Conservation (phyloP, 2,797 vertebrate genomes). For the Periparus ater region DNA sequence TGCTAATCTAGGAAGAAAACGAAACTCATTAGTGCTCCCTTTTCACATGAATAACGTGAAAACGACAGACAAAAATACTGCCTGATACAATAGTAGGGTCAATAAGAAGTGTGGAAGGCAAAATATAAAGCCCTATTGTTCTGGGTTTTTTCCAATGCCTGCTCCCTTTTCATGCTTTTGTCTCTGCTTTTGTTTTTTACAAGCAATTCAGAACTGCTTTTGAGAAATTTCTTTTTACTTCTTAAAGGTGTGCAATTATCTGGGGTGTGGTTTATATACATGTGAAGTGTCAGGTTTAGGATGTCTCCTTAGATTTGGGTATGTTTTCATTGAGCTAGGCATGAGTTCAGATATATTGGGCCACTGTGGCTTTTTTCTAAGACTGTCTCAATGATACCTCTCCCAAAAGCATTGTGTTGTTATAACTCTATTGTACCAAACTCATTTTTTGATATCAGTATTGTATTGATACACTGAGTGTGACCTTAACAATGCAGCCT, state of each 20-base stretch:
- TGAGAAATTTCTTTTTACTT: background rate
- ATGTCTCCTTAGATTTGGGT: background rate
- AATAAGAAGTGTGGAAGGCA: background rate
- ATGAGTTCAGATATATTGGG: background rate
- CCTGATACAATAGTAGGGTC: background rate
- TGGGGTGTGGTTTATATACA: background rate
- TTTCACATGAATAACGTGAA: background rate
- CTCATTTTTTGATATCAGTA: background rate
- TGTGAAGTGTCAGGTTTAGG: background rate
- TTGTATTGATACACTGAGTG: background rate
- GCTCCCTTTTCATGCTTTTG: background rate
- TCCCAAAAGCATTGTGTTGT: background rate
- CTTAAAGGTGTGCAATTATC: background rate
- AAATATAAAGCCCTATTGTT: background rate
- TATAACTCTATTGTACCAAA: background rate
- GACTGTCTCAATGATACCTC: background rate
- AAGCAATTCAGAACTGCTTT: background rate
- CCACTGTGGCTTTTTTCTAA: background rate
- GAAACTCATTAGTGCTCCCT: background rate
- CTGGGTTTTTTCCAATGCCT: background rate
- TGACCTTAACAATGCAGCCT: background rate
- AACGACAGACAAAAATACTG: background rate
- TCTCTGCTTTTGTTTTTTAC: background rate
- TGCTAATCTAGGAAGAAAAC: background rate
- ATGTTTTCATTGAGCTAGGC: background rate